phyloP scores from a whole-genome alignment of 2,797 vertebrate species.

The Halcyon smyrnensis region DNA sequence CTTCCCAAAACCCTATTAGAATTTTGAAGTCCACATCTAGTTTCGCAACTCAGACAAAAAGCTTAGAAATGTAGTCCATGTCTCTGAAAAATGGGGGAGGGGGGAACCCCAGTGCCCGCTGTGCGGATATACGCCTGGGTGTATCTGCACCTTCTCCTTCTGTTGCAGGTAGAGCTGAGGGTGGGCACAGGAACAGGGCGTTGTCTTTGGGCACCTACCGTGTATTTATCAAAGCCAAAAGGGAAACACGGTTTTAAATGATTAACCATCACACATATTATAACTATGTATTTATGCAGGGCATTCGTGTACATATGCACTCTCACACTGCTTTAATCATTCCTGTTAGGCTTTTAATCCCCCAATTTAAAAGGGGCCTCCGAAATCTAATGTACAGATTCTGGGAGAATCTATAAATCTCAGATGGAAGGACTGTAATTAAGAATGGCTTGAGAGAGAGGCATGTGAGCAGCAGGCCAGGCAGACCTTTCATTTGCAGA shows the following conservation, averaged over 20 bases:
- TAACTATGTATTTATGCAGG: background rate
- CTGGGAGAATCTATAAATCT: background rate
- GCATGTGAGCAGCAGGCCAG: background rate
- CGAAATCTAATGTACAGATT: constrained; percentile 7
- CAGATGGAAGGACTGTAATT: background rate
- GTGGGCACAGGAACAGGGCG: background rate
- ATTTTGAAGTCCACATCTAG: background rate
- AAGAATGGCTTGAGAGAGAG: background rate
- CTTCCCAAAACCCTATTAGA: background rate
- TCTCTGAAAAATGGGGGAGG: background rate
- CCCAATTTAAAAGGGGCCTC: background rate
- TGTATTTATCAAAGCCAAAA: background rate
- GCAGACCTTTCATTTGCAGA: constrained; percentile 32
- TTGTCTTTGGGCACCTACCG: background rate
- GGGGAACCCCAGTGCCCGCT: background rate
- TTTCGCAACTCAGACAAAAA: background rate
- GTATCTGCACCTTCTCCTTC: background rate
- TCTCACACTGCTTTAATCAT: background rate
- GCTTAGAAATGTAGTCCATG: background rate
- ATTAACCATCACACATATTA: background rate
- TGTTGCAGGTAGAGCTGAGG: background rate
- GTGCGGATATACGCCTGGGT: rapidly evolving
- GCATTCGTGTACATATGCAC: background rate
- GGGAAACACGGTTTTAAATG: background rate
- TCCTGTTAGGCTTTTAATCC: constrained; percentile 29